These are phyloP conservation scores for Cyaniris semiargus DNA, from an alignment of 2,888 invertebrate genomes.

Conservation along the genomic window DNA sequence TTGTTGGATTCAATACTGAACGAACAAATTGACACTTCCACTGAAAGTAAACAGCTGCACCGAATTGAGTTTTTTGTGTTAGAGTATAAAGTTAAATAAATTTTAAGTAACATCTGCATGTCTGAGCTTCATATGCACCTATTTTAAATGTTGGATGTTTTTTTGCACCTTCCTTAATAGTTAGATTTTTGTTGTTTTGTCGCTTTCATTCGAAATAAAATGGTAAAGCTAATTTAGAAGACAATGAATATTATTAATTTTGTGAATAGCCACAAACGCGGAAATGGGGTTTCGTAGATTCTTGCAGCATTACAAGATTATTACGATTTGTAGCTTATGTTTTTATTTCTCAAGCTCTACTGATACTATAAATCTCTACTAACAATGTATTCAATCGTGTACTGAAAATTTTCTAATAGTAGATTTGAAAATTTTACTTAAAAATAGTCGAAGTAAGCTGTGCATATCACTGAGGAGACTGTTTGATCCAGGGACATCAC, in stretches of 20 bases:
- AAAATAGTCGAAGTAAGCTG: background rate
- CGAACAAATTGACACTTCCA: conserved; percentile 29
- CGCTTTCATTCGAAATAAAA: background rate
- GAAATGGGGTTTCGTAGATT: too few relatives aligned
- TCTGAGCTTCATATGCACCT: background rate
- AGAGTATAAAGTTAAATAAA: background rate
- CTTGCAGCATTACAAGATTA: too few relatives aligned
- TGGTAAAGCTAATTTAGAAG: background rate
- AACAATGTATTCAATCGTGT: too few relatives aligned
- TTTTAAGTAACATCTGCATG: background rate
- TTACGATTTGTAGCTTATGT: too few relatives aligned
- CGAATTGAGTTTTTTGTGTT: conserved; percentile 20
- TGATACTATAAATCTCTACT: too few relatives aligned
- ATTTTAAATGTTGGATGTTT: background rate
- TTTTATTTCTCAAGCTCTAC: too few relatives aligned
- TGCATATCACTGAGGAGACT: conserved; percentile 24
- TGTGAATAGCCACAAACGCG: too few relatives aligned
- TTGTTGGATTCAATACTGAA: conserved; percentile 36
- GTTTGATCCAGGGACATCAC: conserved; percentile 51
- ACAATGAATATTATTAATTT: too few relatives aligned
- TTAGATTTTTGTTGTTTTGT: background rate
- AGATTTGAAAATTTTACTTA: background rate
- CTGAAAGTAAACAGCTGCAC: conserved; percentile 24
- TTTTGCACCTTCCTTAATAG: background rate
- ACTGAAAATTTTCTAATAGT: too few relatives aligned